Evolutionary conservation across 2,113 vertebrate species (phyloP), one percentile per base, ranked within the genome.

Genomic region (Prietella phreatophila): DNA sequence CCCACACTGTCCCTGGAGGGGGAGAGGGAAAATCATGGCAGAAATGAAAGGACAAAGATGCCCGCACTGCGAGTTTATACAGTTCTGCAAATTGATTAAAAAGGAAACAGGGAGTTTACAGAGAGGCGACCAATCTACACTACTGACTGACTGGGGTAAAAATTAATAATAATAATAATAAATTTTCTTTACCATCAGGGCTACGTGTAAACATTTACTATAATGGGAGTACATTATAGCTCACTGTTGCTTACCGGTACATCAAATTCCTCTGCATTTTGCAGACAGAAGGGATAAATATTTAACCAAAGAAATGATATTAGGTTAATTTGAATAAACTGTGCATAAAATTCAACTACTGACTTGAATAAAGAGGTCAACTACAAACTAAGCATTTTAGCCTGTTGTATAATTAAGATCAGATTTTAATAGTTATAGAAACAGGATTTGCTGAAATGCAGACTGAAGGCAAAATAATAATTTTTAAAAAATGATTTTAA

Each of bases 1-100:
- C 94, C 94, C 94, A 94, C 94, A 87, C 92, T 90, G 93, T 94
- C 93, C 94, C 93, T 89, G 87, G 94, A 94, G 94, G 88, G 83
- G 89, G 83, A 83, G 85, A 86, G 69, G 60, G 89, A 91, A 89
- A 85, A 90, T 91, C 90, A 89, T 86, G 90, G 91, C 89, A 88
- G 91, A 91, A 94, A 94, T 94, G 94, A 95, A 94, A 93, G 93
- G 93, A 95, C 93, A 94, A 94, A 95, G 93, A 95, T 93, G 90
- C 91, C 91, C 91, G 91, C 92, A 90, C 88, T 88, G 91, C 93
- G 93, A 93, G 93, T 94, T 95, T 92, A 91, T 91, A 92, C 91
- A 92, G 92, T 92, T 88, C 92, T 92, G 91, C 93, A 95, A 94
- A 95, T 94, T 96, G 94, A 95, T 95, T 95, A 94, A 94, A 92